A percentile compares a stretch with the other conserved stretches of the same genome.
Evolutionary conservation across 2,113 vertebrate species (phyloP).

Genomic region (Axis porcinus): DNA sequence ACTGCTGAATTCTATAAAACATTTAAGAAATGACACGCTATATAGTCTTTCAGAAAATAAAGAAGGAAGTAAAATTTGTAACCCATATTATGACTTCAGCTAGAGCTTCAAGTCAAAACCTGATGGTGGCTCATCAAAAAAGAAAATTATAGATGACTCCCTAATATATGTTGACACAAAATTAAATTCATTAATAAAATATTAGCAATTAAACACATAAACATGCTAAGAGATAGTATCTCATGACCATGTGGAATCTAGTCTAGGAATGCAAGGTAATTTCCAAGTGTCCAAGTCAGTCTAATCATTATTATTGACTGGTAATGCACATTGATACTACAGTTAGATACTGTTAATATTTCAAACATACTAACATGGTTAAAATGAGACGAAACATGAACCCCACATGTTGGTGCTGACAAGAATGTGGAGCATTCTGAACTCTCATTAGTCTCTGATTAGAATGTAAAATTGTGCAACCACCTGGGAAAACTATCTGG

Average conservation of each 20-base stretch:
- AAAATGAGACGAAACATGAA: not conserved
- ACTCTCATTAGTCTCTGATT: not conserved
- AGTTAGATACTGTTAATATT: not conserved
- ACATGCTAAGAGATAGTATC: not conserved
- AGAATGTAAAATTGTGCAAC: not conserved
- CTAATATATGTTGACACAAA: not conserved
- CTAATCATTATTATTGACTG: not conserved
- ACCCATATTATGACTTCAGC: not conserved
- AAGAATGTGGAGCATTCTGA: not conserved
- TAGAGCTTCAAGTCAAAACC: not conserved
- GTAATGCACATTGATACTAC: not conserved
- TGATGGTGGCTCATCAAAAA: not conserved
- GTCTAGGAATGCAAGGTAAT: not conserved
- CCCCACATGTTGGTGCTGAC: not conserved
- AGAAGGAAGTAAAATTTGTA: not conserved
- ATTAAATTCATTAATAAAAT: not conserved
- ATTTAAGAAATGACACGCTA: not conserved
- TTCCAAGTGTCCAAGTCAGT: not conserved
- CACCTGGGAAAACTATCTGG: not conserved
- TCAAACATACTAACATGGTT: not conserved
- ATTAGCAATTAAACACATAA: not conserved
- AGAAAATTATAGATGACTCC: not conserved
- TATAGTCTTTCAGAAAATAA: not conserved
- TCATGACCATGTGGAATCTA: not conserved
- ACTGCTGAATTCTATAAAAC: not conserved